These are phyloP conservation scores for Drosophila paulistorum DNA, from an alignment of 1,140 invertebrate species.

Conservation along the genomic window DNA sequence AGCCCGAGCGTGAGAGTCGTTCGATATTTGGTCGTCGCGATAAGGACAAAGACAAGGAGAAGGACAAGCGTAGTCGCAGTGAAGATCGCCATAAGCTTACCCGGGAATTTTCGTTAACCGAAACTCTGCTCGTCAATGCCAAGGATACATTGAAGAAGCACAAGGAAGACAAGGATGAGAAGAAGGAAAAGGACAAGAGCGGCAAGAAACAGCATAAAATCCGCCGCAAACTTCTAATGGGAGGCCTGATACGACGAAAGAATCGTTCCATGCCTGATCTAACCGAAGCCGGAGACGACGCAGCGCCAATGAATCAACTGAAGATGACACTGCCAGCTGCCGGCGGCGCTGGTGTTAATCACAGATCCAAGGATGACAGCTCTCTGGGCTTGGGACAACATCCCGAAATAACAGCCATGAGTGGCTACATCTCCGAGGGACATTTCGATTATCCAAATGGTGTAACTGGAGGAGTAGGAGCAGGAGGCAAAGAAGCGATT, in stretches of 20 bases:
- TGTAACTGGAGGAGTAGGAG: conserved; percentile 31
- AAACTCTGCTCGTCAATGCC: conserved; percentile 84
- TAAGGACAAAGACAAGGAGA: conserved; percentile 84
- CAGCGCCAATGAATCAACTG: not conserved
- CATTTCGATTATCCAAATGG: conserved; percentile 89
- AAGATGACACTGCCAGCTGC: conserved; percentile 41
- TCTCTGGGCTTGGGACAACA: conserved; percentile 86
- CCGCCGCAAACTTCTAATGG: conserved; percentile 93
- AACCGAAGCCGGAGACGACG: conserved; percentile 87
- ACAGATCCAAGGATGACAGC: conserved; percentile 84
- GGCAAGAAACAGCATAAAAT: conserved; percentile 96
- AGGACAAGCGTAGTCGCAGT: conserved; percentile 92
- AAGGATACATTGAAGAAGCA: conserved; percentile 86
- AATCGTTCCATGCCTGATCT: conserved; percentile 96
- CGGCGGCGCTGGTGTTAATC: conserved; percentile 82
- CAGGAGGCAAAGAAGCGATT: not conserved
- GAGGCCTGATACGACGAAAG: conserved; percentile 93
- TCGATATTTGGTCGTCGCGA: conserved; percentile 86
- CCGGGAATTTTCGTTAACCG: conserved; percentile 87
- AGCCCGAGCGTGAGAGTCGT: conserved; percentile 85
- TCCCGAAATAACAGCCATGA: conserved; percentile 83
- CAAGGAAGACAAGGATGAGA: conserved; percentile 87
- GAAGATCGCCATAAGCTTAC: conserved; percentile 90
- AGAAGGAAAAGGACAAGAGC: conserved; percentile 88
- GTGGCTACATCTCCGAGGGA: conserved; percentile 93